Conservation (phyloP, 2,888 invertebrate species). For the Crocallis elinguaria region DNA sequence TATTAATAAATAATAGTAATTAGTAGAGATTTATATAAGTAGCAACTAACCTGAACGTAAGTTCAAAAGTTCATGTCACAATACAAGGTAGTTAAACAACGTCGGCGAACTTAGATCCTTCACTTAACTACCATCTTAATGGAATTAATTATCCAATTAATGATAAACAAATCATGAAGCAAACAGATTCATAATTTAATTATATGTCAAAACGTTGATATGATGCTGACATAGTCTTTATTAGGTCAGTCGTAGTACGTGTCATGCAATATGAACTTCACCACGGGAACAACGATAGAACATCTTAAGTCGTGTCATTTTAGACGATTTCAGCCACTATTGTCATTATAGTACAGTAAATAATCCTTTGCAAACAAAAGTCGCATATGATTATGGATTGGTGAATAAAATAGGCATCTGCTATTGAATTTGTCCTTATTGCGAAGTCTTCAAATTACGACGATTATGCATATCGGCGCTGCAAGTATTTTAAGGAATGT, state of each 20-base stretch:
- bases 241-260: constrained; percentile 65
- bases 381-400: constrained; percentile 9
- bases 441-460: constrained; percentile 48
- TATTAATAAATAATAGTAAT: too few relatives aligned
- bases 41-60: constrained; percentile 1
- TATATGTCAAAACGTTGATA: constrained; percentile 66
- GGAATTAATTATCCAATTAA: constrained; percentile 43
- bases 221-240: constrained; percentile 56
- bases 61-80: constrained; percentile 19
- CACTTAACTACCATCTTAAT: constrained; percentile 22
- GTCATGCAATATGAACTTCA: constrained; percentile 63
- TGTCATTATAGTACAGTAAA: neutral
- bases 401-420: constrained; percentile 34
- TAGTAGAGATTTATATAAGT: too few relatives aligned
- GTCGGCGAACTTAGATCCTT: constrained; percentile 22
- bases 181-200: constrained; percentile 56
- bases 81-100: constrained; percentile 19
- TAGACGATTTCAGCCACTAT: constrained; percentile 21
- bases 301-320: neutral
- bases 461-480: constrained; percentile 41
- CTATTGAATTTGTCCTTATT: constrained; percentile 55
- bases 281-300: constrained; percentile 5
- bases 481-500: constrained; percentile 16
- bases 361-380: constrained; percentile 2
- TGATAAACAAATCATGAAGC: constrained; percentile 56